These are phyloP conservation scores for Carcharodon carcharias DNA, from an alignment of 2,797 vertebrate genomes.

Conservation along the genomic window DNA sequence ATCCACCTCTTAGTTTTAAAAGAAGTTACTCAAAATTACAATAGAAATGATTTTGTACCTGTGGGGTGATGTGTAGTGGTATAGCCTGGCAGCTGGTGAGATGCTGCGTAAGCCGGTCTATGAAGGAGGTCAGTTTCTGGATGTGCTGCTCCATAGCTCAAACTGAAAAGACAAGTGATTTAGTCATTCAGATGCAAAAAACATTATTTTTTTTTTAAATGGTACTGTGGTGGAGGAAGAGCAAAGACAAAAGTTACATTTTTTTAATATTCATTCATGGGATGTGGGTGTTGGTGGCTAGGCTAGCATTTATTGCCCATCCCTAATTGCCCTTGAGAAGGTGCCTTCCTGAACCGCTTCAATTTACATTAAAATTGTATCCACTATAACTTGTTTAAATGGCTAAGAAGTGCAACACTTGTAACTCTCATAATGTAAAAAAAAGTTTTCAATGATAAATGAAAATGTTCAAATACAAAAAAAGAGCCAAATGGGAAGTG, in stretches of 20 bases:
- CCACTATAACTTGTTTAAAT: not conserved
- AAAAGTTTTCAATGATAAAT: not conserved
- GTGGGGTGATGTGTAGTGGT: slow-evolving; percentile 75
- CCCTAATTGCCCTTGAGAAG: no score
- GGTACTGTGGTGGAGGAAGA: not conserved
- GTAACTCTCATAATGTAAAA: not conserved
- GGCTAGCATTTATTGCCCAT: no score
- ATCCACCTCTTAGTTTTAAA: not conserved
- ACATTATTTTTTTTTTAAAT: not conserved
- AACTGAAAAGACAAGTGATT: slow-evolving; percentile 51
- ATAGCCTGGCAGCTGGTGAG: slow-evolving; percentile 84
- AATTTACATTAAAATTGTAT: not conserved
- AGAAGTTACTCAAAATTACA: slow-evolving; percentile 14
- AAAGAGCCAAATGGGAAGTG: not conserved
- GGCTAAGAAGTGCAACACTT: not conserved
- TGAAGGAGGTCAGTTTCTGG: slow-evolving; percentile 87
- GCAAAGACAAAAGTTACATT: not conserved
- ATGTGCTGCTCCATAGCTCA: slow-evolving; percentile 87
- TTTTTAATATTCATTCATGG: no score
- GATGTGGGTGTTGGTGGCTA: no score
- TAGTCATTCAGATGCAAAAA: not conserved
- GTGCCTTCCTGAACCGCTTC: no score
- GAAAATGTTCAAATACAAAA: not conserved
- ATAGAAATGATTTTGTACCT: slow-evolving; percentile 58
- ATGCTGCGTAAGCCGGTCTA: slow-evolving; percentile 77